Conservation (phyloP, 2,888 invertebrate genomes). For the Eremobia ochroleuca region DNA sequence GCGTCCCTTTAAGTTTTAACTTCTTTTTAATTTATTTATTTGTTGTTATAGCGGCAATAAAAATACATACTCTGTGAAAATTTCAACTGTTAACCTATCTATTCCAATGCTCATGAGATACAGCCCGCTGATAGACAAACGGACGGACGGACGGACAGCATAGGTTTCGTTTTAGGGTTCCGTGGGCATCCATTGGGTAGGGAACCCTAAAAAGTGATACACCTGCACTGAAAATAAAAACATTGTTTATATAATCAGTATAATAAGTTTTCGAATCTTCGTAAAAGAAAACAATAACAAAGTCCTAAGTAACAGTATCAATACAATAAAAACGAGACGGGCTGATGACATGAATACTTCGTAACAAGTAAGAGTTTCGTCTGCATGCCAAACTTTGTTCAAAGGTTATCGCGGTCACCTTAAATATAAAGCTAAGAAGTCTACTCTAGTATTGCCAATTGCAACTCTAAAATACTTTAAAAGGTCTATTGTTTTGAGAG, state of each 20-base stretch:
- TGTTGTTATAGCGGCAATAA: too few relatives aligned
- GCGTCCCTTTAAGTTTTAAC: too few relatives aligned
- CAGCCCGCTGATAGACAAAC: too few relatives aligned
- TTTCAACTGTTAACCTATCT: too few relatives aligned
- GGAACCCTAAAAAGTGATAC: background rate
- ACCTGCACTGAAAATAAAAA: background rate
- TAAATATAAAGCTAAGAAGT: conserved; percentile 14
- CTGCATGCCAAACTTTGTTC: conserved; percentile 33
- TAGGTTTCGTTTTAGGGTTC: too few relatives aligned
- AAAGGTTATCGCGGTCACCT: conserved; percentile 47
- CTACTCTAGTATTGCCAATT: background rate
- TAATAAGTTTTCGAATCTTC: conserved; percentile 13
- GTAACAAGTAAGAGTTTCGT: background rate
- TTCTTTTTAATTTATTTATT: too few relatives aligned
- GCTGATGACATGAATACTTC: conserved; percentile 34
- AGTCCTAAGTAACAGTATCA: conserved; percentile 16
- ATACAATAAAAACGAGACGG: conserved; percentile 16
- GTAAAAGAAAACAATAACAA: conserved; percentile 35
- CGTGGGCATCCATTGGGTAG: too few relatives aligned
- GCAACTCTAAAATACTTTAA: background rate
- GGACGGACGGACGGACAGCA: too few relatives aligned
- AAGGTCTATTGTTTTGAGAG: background rate
- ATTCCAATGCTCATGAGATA: too few relatives aligned
- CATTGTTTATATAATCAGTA: background rate
- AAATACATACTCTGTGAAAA: too few relatives aligned